These are phyloP conservation scores for Brachionus rubens DNA, from an alignment of 1,140 invertebrate species.

Conservation along the genomic window DNA sequence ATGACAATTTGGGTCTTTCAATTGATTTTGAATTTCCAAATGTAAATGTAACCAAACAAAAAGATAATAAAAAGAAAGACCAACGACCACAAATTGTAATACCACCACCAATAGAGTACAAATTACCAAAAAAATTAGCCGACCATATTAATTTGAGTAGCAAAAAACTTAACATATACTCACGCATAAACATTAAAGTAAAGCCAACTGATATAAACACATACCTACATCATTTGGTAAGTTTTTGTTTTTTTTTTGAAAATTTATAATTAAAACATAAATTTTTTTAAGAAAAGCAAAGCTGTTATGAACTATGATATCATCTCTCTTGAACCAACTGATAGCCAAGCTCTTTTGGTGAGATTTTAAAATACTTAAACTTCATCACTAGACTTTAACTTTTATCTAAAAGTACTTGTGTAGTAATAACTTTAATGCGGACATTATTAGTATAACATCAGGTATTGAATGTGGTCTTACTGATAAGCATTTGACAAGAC, in stretches of 20 bases:
- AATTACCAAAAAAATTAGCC: neutral
- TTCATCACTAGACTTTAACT: too few relatives aligned
- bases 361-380: too few relatives aligned
- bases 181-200: constrained; percentile 39
- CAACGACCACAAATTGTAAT: neutral
- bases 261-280: neutral
- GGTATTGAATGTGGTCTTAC: constrained; percentile 42
- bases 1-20: constrained; percentile 32
- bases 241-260: neutral
- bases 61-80: constrained; percentile 33
- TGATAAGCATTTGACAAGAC: constrained; percentile 42
- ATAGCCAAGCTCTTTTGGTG: constrained; percentile 32
- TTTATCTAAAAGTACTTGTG: constrained; percentile 4
- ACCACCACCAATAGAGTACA: neutral
- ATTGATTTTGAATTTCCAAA: constrained; percentile 42
- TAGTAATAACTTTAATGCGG: constrained; percentile 44
- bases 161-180: constrained; percentile 13
- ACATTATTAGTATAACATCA: constrained; percentile 30
- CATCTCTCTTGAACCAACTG: constrained; percentile 31
- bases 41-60: neutral
- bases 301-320: constrained; percentile 10
- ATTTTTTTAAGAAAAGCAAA: constrained; percentile 43
- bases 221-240: constrained; percentile 45
- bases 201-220: constrained; percentile 31
- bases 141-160: neutral